These are phyloP conservation scores for Gasterosteus aculeatus DNA, from an alignment of 2,113 vertebrate species.

Conservation along the genomic window DNA sequence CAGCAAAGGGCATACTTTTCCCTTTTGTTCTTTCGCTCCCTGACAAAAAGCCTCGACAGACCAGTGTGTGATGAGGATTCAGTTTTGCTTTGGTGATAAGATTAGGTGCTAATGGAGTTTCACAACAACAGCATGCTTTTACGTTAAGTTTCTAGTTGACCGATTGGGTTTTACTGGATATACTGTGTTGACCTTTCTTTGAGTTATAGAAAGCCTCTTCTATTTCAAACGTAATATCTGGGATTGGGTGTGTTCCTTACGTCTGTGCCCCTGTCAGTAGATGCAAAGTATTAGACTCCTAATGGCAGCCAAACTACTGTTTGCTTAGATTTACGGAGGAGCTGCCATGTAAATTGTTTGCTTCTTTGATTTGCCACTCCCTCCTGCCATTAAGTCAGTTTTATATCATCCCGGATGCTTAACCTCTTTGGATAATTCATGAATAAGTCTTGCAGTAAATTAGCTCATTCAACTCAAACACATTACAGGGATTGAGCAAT, in stretches of 20 bases:
- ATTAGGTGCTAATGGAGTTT: conserved; percentile 54
- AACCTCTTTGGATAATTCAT: conserved; percentile 49
- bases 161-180: conserved; percentile 18
- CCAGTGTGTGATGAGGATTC: conserved; percentile 76
- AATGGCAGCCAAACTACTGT: conserved; percentile 64
- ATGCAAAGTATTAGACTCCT: conserved; percentile 67
- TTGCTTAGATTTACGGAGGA: conserved; percentile 69
- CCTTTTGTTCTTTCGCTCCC: conserved; percentile 85
- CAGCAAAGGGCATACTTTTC: conserved; percentile 83
- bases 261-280: conserved; percentile 45
- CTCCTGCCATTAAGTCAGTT: conserved; percentile 47
- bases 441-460: conserved; percentile 54
- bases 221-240: conserved; percentile 9
- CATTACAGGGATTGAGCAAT: conserved; percentile 54
- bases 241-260: conserved; percentile 28
- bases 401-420: conserved; percentile 69
- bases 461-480: conserved; percentile 62
- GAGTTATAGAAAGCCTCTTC: conserved; percentile 7
- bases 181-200: conserved; percentile 25
- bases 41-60: conserved; percentile 69
- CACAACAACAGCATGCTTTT: conserved; percentile 14
- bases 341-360: conserved; percentile 69
- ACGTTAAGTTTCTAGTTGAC: conserved; percentile 44
- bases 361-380: conserved; percentile 64
- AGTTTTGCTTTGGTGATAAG: conserved; percentile 49